Percentiles rank a stretch among this genome's conserved stretches.
Evolutionary conservation across 1,140 invertebrate genomes (phyloP).

Genomic region (Drosophila miranda): DNA sequence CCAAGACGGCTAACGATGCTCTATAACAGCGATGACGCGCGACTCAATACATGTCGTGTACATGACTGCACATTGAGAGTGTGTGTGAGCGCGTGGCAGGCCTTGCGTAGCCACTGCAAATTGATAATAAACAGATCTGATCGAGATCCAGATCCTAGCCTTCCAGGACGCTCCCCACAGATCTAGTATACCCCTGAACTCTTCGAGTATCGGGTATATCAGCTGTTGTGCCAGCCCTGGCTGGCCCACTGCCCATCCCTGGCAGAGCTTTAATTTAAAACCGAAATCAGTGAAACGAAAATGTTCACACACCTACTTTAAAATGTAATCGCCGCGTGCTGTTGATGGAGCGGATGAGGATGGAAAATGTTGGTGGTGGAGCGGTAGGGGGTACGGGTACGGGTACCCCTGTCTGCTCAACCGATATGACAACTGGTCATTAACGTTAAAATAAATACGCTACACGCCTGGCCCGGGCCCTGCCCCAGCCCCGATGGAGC

Average conservation of each 20-base stretch:
- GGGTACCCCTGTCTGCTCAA: slow-evolving; percentile 38
- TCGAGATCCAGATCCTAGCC: too few relatives aligned
- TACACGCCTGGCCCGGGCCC: slow-evolving; percentile 27
- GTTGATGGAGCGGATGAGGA: not conserved
- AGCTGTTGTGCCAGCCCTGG: slow-evolving; percentile 1
- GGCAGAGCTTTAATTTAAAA: slow-evolving; percentile 44
- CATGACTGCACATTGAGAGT: too few relatives aligned
- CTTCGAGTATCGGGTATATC: too few relatives aligned
- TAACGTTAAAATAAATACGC: slow-evolving; percentile 66
- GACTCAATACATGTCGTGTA: too few relatives aligned
- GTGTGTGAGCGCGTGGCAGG: too few relatives aligned
- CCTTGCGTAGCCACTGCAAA: too few relatives aligned
- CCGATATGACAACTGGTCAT: slow-evolving; percentile 64
- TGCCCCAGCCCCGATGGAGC: slow-evolving; percentile 17
- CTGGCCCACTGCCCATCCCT: slow-evolving; percentile 13
- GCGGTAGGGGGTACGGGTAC: slow-evolving; percentile 14
- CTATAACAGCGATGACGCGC: too few relatives aligned
- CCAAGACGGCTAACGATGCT: too few relatives aligned
- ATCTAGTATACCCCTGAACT: too few relatives aligned
- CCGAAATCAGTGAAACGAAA: slow-evolving; percentile 48
- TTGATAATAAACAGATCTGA: too few relatives aligned
- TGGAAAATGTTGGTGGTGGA: not conserved
- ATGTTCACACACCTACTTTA: slow-evolving; percentile 63
- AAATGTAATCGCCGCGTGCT: slow-evolving; percentile 57
- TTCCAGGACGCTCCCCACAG: too few relatives aligned